phyloP scores from a whole-genome alignment of 2,888 invertebrate genomes.

The Trissolcus brochymenae region DNA sequence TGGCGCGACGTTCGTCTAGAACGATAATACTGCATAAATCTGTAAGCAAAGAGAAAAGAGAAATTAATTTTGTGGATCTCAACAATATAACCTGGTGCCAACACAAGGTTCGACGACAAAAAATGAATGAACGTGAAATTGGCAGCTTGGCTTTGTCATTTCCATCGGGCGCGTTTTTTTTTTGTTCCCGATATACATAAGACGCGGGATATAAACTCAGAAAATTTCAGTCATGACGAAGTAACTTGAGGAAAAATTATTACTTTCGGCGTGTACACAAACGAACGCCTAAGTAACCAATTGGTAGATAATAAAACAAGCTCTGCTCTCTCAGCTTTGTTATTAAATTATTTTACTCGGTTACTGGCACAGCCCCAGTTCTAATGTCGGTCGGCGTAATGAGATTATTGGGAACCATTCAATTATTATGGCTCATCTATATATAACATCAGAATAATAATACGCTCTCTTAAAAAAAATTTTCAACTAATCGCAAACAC shows the following conservation, averaged over 20 bases:
- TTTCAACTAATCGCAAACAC: neutral
- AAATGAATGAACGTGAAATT: conserved; percentile 12
- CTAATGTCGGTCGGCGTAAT: conserved; percentile 55
- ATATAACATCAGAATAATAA: no score
- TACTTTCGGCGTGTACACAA: conserved; percentile 33
- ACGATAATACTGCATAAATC: conserved; percentile 51
- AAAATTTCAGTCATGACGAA: conserved; percentile 34
- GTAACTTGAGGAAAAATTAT: conserved; percentile 37
- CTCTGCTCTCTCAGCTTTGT: conserved; percentile 29
- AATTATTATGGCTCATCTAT: conserved; percentile 40
- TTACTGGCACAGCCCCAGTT: conserved; percentile 53
- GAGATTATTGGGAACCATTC: conserved; percentile 45
- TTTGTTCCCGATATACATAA: conserved; percentile 29
- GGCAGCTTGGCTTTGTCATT: conserved; percentile 11
- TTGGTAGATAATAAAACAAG: conserved; percentile 48
- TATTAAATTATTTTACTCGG: conserved; percentile 56
- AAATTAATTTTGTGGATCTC: conserved; percentile 27
- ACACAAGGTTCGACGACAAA: neutral
- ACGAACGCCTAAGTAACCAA: conserved; percentile 47
- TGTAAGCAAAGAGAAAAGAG: conserved; percentile 30
- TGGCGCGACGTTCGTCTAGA: conserved; percentile 25
- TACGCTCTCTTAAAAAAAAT: no score
- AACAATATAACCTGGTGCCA: neutral
- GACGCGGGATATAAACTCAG: conserved; percentile 18
- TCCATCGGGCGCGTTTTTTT: conserved; percentile 13